Conservation (phyloP, 2,113 vertebrate genomes). For the Crotalus viridis region DNA sequence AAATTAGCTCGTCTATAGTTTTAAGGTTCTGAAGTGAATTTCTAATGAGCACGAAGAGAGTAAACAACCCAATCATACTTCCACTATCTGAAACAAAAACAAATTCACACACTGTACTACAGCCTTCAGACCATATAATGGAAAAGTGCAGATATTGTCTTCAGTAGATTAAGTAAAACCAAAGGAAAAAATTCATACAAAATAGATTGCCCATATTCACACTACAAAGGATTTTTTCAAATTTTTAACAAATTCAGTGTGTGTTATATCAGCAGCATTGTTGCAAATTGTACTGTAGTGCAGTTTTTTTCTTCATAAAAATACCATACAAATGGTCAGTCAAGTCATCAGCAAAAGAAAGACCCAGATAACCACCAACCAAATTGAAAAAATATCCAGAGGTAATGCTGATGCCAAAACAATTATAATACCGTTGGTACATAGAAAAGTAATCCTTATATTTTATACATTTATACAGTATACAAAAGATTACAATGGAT, state of each 20-base stretch:
- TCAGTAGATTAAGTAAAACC: constrained; percentile 73
- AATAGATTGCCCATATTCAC: constrained; percentile 80
- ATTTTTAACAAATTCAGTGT: constrained; percentile 80
- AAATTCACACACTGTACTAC: constrained; percentile 67
- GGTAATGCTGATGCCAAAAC: constrained; percentile 90
- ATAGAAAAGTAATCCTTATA: constrained; percentile 93
- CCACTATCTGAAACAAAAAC: constrained; percentile 68
- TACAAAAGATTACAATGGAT: constrained; percentile 91
- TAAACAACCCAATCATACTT: constrained; percentile 68
- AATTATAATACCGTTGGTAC: constrained; percentile 88
- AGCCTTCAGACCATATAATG: constrained; percentile 69
- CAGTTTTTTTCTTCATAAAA: constrained; percentile 83
- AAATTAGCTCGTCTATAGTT: constrained; percentile 53
- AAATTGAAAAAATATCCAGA: constrained; percentile 75
- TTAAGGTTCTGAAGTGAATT: constrained; percentile 64
- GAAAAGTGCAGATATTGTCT: constrained; percentile 72
- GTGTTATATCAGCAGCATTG: constrained; percentile 90
- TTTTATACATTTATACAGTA: constrained; percentile 96
- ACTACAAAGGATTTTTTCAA: constrained; percentile 75
- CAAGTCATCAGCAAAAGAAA: constrained; percentile 84
- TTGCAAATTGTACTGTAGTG: constrained; percentile 86
- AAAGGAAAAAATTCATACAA: constrained; percentile 76
- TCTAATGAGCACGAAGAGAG: constrained; percentile 71
- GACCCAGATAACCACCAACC: constrained; percentile 74
- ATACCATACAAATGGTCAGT: constrained; percentile 86